Evolutionary conservation across 2,113 vertebrate species (phyloP).

Genomic region (Xenopus borealis): DNA sequence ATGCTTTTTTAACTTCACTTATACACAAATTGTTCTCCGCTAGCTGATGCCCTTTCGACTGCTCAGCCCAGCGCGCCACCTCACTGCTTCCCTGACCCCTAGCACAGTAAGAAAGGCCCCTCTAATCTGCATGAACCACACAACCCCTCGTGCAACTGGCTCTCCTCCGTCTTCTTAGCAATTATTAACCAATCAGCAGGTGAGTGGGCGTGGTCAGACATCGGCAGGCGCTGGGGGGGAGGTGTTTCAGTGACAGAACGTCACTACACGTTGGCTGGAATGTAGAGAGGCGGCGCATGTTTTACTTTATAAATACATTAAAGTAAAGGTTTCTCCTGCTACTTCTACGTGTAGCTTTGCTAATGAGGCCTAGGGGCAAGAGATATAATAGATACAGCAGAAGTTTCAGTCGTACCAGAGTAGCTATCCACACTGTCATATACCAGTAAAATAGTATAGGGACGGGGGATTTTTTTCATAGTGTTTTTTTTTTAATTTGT

Average conservation of each 20-base stretch:
- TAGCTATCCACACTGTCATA: slow-evolving; percentile 40
- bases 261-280: background rate
- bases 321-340: background rate
- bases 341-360: background rate
- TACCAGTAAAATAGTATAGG: background rate
- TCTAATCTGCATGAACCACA: background rate
- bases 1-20: too few species aligned
- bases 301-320: slow-evolving; percentile 24
- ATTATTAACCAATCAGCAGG: background rate
- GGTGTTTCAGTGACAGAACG: slow-evolving; percentile 1
- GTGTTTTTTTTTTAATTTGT: background rate
- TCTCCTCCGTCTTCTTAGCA: slow-evolving; percentile 14
- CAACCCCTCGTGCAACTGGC: slow-evolving; percentile 2
- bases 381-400: slow-evolving; percentile 40
- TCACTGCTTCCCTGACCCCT: background rate
- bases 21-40: background rate
- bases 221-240: slow-evolving; percentile 6
- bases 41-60: background rate
- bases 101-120: background rate
- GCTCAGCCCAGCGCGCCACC: background rate
- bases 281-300: background rate
- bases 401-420: slow-evolving; percentile 36
- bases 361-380: slow-evolving; percentile 35
- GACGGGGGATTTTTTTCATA: background rate
- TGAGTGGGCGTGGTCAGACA: background rate